These are phyloP conservation scores for Diaphora mendica DNA, from an alignment of 2,888 invertebrate species.

Conservation along the genomic window DNA sequence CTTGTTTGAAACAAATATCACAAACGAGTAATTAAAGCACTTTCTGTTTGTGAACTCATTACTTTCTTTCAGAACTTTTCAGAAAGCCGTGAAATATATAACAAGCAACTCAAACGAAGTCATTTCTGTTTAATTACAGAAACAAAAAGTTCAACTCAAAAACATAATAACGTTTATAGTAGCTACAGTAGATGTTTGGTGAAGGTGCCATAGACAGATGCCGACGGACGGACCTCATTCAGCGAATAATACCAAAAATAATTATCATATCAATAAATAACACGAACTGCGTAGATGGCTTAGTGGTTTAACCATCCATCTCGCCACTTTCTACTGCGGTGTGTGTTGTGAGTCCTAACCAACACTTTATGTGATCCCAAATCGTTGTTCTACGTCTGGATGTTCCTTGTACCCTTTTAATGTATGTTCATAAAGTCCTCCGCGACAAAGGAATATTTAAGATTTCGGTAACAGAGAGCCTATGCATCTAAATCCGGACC, in stretches of 20 bases:
- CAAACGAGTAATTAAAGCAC: neutral
- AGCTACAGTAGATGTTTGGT: neutral
- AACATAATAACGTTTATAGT: neutral
- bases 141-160: neutral
- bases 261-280: neutral
- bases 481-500: no score
- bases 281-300: no score
- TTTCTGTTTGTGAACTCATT: neutral
- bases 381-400: no score
- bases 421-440: no score
- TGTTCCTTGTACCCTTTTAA: no score
- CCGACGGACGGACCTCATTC: neutral
- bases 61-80: neutral
- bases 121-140: constrained; percentile 16
- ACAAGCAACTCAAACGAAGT: constrained; percentile 1
- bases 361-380: no score
- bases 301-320: no score
- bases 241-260: neutral
- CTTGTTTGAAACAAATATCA: constrained; percentile 3
- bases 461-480: no score
- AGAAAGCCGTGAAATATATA: neutral
- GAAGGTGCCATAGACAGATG: neutral
- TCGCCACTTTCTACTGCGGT: no score
- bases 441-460: no score
- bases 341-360: no score